Conservation (phyloP, 2,888 invertebrate species). For the Plusia festucae region DNA sequence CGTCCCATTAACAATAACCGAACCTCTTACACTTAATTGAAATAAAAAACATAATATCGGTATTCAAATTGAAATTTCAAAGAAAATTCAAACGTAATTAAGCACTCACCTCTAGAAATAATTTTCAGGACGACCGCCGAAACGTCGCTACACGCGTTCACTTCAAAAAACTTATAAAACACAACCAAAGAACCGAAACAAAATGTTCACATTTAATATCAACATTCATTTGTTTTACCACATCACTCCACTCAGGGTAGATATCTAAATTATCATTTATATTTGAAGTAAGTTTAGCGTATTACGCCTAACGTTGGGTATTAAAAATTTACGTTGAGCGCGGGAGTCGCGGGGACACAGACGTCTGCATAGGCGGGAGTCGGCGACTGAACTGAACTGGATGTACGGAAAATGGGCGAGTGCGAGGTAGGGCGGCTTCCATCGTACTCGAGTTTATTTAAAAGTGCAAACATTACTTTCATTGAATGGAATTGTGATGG, state of each 20-base stretch:
- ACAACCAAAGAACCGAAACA: conserved; percentile 64
- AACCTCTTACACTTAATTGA: background rate
- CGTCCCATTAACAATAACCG: background rate
- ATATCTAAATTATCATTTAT: conserved; percentile 51
- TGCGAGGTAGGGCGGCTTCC: conserved; percentile 50
- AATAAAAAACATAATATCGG: background rate
- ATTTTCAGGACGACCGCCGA: conserved; percentile 78
- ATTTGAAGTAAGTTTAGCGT: conserved; percentile 61
- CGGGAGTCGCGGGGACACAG: conserved; percentile 46
- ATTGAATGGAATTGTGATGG: conserved; percentile 44
- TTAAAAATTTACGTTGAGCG: conserved; percentile 81
- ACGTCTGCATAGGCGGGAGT: conserved; percentile 47
- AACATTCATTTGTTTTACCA: conserved; percentile 58
- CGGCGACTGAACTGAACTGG: conserved; percentile 66
- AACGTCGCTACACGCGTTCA: conserved; percentile 73
- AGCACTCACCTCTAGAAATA: conserved; percentile 76
- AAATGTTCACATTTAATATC: conserved; percentile 55
- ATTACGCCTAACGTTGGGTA: conserved; percentile 67
- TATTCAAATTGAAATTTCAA: background rate
- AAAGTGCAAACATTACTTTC: conserved; percentile 48
- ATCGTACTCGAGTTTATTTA: conserved; percentile 39
- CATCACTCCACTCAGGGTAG: conserved; percentile 63
- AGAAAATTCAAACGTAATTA: background rate
- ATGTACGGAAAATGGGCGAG: conserved; percentile 44
- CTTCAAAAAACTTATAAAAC: conserved; percentile 81